Evolutionary conservation across 1,140 invertebrate species (phyloP).

Genomic region (Gryllus bimaculatus): DNA sequence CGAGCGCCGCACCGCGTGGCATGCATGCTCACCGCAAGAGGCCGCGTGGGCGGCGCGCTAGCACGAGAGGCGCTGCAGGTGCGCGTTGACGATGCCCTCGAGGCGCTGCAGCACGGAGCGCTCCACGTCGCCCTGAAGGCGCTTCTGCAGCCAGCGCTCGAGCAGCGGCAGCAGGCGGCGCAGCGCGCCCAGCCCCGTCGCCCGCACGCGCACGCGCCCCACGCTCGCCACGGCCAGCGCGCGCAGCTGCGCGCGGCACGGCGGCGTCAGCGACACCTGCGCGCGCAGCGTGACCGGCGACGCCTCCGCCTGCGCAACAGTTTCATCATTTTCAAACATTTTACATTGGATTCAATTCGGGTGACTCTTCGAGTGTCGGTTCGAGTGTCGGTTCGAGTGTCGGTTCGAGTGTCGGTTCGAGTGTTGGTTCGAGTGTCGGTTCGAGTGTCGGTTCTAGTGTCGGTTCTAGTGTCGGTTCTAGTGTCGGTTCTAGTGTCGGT

Average conservation of each 20-base stretch:
- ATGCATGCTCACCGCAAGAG: too few species aligned
- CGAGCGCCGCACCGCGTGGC: too few species aligned
- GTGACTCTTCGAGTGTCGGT: too few species aligned
- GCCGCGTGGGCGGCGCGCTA: too few species aligned
- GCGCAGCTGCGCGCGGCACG: background rate
- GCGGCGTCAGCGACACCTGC: background rate
- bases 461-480: too few species aligned
- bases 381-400: too few species aligned
- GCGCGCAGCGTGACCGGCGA: background rate
- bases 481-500: too few species aligned
- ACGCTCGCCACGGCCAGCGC: background rate
- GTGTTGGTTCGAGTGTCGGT: too few species aligned
- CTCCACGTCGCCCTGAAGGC: background rate
- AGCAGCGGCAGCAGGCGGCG: background rate
- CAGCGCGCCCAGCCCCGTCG: background rate
- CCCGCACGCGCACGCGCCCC: background rate
- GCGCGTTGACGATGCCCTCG: background rate
- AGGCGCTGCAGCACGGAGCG: background rate
- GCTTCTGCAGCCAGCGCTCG: background rate
- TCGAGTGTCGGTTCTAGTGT: too few species aligned
- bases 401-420: too few species aligned
- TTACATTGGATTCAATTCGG: too few species aligned
- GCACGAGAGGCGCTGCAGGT: background rate
- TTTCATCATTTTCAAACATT: too few species aligned
- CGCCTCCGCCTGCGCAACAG: background rate